These are phyloP conservation scores for Agriopis leucophaearia DNA, from an alignment of 2,888 invertebrate genomes.

Conservation along the genomic window DNA sequence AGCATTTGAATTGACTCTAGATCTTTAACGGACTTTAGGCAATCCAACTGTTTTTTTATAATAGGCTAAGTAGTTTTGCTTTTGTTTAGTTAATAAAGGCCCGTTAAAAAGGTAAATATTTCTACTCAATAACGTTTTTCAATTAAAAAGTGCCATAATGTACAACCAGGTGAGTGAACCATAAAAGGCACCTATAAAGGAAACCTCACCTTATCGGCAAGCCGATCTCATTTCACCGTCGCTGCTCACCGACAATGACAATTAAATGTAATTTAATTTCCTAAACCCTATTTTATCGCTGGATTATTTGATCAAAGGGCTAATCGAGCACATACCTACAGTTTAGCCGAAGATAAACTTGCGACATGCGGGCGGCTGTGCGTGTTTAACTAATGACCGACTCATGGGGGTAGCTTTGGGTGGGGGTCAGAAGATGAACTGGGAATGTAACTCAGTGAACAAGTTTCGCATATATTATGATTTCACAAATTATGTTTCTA, in stretches of 20 bases:
- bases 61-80: too few species aligned
- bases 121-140: background rate
- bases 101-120: background rate
- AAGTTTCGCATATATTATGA: background rate
- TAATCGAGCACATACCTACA: slow-evolving; percentile 85
- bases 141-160: background rate
- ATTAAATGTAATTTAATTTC: slow-evolving; percentile 83
- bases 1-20: too few species aligned
- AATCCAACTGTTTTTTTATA: too few species aligned
- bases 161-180: slow-evolving; percentile 12
- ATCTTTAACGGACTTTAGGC: too few species aligned
- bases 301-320: slow-evolving; percentile 86
- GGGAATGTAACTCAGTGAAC: slow-evolving; percentile 10
- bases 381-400: slow-evolving; percentile 87
- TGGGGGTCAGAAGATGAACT: slow-evolving; percentile 35
- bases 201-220: slow-evolving; percentile 33
- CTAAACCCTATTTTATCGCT: slow-evolving; percentile 81
- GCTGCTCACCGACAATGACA: slow-evolving; percentile 69
- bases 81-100: too few species aligned
- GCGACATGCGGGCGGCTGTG: slow-evolving; percentile 85
- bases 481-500: too few species aligned
- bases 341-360: slow-evolving; percentile 85
- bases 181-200: slow-evolving; percentile 20
- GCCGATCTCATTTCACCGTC: slow-evolving; percentile 39
- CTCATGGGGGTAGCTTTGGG: slow-evolving; percentile 69